Conservation (phyloP, 2,113 vertebrate genomes). For the Ctenomys sociabilis region DNA sequence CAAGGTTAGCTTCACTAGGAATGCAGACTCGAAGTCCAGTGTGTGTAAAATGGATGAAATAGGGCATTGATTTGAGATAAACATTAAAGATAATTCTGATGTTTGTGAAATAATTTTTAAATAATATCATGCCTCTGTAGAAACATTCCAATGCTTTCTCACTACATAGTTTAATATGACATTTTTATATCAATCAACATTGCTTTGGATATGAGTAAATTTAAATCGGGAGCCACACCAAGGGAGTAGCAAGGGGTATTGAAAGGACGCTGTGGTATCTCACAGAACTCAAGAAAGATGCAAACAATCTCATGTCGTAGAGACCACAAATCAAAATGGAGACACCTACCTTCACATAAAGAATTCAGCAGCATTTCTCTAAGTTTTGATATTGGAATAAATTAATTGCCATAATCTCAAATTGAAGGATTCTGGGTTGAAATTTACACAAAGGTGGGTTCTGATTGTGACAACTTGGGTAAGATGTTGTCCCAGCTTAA, state of each 20-base stretch:
- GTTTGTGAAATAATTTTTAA: conserved; percentile 51
- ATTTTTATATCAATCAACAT: not conserved
- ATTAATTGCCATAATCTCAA: not conserved
- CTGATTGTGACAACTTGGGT: not conserved
- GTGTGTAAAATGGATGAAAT: not conserved
- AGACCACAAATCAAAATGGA: not conserved
- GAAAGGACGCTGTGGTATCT: not conserved
- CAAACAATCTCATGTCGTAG: not conserved
- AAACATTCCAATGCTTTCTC: conserved; percentile 30
- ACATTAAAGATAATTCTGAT: not conserved
- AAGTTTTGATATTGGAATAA: conserved; percentile 13
- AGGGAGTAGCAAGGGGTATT: not conserved
- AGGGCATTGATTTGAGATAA: not conserved
- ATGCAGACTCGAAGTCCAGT: not conserved
- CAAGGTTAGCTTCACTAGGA: not conserved
- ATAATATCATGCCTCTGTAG: not conserved
- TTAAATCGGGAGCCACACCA: not conserved
- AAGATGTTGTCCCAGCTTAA: not conserved
- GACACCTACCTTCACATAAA: not conserved
- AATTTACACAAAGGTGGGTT: not conserved
- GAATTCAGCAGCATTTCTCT: not conserved
- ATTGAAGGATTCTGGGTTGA: not conserved
- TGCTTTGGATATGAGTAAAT: conserved; percentile 21
- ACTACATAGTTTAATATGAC: conserved; percentile 19
- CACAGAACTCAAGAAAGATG: not conserved